Percentiles rank a stretch among this genome's conserved stretches.
Evolutionary conservation across 2,888 invertebrate species (phyloP).

Genomic region (Catocala nupta): DNA sequence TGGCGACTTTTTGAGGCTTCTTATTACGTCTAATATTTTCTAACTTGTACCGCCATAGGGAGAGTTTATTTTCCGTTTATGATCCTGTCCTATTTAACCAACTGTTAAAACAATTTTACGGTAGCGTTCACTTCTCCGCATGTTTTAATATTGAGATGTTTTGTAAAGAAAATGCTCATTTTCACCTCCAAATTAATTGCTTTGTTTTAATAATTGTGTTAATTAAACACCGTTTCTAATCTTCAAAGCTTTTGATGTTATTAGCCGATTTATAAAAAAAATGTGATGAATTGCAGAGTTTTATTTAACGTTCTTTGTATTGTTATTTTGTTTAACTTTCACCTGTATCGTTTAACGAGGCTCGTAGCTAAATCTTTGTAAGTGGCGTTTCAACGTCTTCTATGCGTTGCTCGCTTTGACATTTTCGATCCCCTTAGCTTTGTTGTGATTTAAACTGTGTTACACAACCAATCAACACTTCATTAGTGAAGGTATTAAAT

Average conservation of each 20-base stretch:
- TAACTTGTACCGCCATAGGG: neutral
- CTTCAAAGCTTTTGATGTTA: too few species aligned
- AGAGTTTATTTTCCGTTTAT: slow-evolving; percentile 7
- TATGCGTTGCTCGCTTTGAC: too few species aligned
- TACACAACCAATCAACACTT: neutral
- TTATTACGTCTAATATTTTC: slow-evolving; percentile 1
- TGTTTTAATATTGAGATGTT: slow-evolving; percentile 10
- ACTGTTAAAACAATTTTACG: slow-evolving; percentile 11
- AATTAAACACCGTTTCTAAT: neutral
- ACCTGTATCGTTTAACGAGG: too few species aligned
- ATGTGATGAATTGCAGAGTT: too few species aligned
- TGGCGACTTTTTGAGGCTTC: neutral
- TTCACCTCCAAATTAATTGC: neutral
- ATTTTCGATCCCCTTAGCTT: too few species aligned
- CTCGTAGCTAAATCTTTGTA: too few species aligned
- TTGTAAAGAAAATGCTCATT: neutral
- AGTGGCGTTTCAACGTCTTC: too few species aligned
- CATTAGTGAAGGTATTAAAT: neutral
- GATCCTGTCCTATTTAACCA: slow-evolving; percentile 3
- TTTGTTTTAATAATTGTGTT: neutral
- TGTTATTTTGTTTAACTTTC: too few species aligned
- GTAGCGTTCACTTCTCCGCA: slow-evolving; percentile 5
- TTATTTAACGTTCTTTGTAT: too few species aligned
- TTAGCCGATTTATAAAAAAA: neutral
- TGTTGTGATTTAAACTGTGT: neutral